A percentile compares a stretch with the other conserved stretches of the same genome.
Conservation (phyloP, 1,140 invertebrate genomes). For the Bombus terrestris region DNA sequence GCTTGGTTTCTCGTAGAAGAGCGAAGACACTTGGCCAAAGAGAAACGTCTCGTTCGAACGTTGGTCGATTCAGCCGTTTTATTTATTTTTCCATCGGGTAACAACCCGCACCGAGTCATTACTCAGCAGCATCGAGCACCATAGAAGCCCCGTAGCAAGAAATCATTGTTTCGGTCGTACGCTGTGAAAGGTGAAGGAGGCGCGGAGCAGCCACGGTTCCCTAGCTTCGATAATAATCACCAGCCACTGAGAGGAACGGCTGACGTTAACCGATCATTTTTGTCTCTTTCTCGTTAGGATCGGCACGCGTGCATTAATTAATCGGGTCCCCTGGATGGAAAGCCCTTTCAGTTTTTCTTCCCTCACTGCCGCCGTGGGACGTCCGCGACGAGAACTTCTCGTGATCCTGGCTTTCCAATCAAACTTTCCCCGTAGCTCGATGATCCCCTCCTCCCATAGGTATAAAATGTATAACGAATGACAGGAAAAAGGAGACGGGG, state of each 20-base stretch:
- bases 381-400: slow-evolving; percentile 15
- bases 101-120: slow-evolving; percentile 50
- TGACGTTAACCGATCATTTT: slow-evolving; percentile 61
- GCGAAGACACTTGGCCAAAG: background rate
- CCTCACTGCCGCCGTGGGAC: background rate
- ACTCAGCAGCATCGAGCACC: slow-evolving; percentile 61
- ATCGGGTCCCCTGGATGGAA: slow-evolving; percentile 40
- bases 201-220: background rate
- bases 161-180: slow-evolving; percentile 61
- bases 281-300: slow-evolving; percentile 62
- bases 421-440: slow-evolving; percentile 46
- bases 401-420: slow-evolving; percentile 55
- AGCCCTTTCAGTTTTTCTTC: slow-evolving; percentile 12
- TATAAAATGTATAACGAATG: slow-evolving; percentile 67
- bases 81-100: slow-evolving; percentile 39
- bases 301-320: slow-evolving; percentile 69
- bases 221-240: slow-evolving; percentile 46
- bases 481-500: slow-evolving; percentile 1
- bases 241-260: slow-evolving; percentile 50
- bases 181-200: slow-evolving; percentile 35
- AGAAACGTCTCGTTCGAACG: slow-evolving; percentile 12
- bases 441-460: slow-evolving; percentile 35
- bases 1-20: slow-evolving; percentile 23
- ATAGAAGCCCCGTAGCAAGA: slow-evolving; percentile 53
- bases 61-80: slow-evolving; percentile 9